Conservation (phyloP, 2,888 invertebrate genomes). For the Thecocarcelia acutangulata region DNA sequence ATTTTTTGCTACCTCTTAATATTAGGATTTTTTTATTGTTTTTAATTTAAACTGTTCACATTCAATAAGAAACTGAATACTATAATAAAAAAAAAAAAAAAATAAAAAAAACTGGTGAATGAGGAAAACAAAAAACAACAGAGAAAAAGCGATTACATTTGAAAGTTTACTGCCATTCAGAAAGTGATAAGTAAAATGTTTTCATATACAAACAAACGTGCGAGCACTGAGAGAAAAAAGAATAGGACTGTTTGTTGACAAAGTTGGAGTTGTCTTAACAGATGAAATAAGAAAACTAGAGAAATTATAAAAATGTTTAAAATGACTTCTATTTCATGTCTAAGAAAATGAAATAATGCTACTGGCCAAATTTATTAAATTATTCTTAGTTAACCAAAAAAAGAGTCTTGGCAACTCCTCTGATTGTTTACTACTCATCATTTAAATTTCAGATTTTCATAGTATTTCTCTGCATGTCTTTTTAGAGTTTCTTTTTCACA, state of each 20-base stretch:
- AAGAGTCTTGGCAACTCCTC: too few relatives aligned
- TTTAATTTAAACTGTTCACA: conserved; percentile 58
- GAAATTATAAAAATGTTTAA: too few relatives aligned
- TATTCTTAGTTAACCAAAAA: too few relatives aligned
- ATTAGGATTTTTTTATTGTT: conserved; percentile 61
- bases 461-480: too few relatives aligned
- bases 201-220: conserved; percentile 6
- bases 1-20: conserved; percentile 48
- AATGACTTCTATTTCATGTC: too few relatives aligned
- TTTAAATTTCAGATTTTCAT: too few relatives aligned
- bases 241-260: not conserved
- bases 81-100: conserved; percentile 11
- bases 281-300: too few relatives aligned
- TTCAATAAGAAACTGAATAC: conserved; percentile 36
- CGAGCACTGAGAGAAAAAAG: not conserved
- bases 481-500: too few relatives aligned
- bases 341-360: too few relatives aligned
- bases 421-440: too few relatives aligned
- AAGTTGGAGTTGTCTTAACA: not conserved
- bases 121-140: not conserved
- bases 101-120: conserved; percentile 21
- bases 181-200: conserved; percentile 54
- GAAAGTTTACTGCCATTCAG: conserved; percentile 61
- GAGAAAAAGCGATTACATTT: conserved; percentile 58
- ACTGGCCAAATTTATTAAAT: too few relatives aligned